phyloP scores from a whole-genome alignment of 2,113 vertebrate species.

The Ptilonorhynchus violaceus region DNA sequence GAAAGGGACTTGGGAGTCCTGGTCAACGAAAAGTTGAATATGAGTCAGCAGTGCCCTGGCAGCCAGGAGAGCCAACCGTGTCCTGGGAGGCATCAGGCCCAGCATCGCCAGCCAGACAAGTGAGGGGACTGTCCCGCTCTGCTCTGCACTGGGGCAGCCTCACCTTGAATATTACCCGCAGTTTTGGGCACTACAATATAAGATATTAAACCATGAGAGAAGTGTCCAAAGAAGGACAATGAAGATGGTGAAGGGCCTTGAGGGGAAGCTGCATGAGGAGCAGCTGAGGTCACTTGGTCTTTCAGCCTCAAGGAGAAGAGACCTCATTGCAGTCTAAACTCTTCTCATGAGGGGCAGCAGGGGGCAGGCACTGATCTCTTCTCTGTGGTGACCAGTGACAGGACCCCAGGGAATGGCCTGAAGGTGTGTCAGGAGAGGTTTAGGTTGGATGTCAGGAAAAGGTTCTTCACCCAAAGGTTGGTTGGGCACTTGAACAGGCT shows the following conservation, averaged over 20 bases:
- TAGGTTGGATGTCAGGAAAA: not conserved
- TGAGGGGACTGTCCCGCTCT: not conserved
- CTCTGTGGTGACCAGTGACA: not conserved
- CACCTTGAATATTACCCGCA: accelerated
- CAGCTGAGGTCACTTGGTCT: not conserved
- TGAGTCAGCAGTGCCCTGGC: not conserved
- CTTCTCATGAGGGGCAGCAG: not conserved
- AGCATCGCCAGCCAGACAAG: accelerated
- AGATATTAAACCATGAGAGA: not conserved
- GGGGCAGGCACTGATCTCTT: not conserved
- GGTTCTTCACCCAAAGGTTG: not conserved
- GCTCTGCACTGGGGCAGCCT: not conserved
- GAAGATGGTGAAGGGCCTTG: not conserved
- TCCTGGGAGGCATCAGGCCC: not conserved
- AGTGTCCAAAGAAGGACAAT: not conserved
- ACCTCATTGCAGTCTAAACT: not conserved
- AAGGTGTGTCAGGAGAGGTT: not conserved
- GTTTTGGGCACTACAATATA: not conserved
- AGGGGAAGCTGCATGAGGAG: not conserved
- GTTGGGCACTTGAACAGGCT: not conserved
- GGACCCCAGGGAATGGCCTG: not conserved
- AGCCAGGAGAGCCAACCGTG: not conserved
- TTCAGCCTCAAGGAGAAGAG: not conserved
- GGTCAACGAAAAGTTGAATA: accelerated
- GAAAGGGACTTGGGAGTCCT: not conserved